These are phyloP conservation scores for Centropyge bicolor DNA, from an alignment of 2,797 vertebrate genomes.

Conservation along the genomic window DNA sequence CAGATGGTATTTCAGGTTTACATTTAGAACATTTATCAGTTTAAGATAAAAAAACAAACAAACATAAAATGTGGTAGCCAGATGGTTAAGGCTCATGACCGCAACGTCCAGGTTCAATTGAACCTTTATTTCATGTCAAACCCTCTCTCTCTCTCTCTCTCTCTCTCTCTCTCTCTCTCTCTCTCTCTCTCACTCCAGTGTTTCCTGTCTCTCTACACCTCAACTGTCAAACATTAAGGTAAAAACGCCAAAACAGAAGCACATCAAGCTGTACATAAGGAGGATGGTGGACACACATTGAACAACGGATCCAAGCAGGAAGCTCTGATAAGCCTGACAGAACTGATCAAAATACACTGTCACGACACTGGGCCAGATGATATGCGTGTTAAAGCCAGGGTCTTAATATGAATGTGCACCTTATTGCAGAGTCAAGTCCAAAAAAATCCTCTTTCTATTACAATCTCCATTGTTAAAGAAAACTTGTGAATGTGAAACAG, in stretches of 20 bases:
- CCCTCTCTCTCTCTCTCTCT: too few species aligned
- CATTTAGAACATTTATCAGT: too few species aligned
- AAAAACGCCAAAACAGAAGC: background rate
- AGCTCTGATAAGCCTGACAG: background rate
- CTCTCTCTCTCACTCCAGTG: too few species aligned
- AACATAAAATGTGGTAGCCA: background rate
- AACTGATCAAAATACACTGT: background rate
- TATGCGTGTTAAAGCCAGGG: background rate
- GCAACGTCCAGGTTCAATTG: background rate
- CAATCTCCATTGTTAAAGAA: background rate
- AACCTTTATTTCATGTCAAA: background rate
- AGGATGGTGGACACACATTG: background rate
- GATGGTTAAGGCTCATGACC: background rate
- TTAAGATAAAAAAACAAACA: background rate
- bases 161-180: too few species aligned
- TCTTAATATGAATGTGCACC: background rate
- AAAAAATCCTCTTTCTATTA: background rate
- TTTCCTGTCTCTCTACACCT: background rate
- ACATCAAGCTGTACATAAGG: background rate
- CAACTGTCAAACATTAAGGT: background rate
- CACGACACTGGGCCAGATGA: conserved; percentile 4
- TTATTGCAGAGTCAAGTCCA: background rate
- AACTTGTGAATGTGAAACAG: background rate
- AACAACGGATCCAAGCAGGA: background rate
- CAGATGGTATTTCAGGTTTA: background rate